Evolutionary conservation across 1,140 invertebrate genomes (phyloP).

Genomic region (Maniola jurtina): DNA sequence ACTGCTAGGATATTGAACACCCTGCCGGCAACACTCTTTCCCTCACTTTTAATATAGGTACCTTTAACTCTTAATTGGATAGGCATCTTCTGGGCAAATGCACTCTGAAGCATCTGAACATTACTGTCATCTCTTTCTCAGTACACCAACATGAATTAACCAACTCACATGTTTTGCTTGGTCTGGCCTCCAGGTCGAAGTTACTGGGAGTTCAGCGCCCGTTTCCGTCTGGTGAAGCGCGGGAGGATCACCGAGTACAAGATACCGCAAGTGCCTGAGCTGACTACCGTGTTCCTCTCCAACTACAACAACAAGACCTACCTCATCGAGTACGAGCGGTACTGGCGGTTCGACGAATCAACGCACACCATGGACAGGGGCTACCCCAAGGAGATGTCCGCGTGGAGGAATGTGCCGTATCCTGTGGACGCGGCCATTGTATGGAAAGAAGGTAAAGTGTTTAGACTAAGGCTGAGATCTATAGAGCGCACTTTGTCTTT

Average conservation of each 20-base stretch:
- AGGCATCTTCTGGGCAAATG: too few species aligned
- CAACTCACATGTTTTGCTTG: too few species aligned
- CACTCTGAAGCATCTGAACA: too few species aligned
- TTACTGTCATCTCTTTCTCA: too few species aligned
- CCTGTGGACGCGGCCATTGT: constrained; percentile 83
- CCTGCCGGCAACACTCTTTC: too few species aligned
- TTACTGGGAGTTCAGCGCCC: constrained; percentile 85
- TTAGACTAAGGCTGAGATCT: too few species aligned
- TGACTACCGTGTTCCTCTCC: constrained; percentile 86
- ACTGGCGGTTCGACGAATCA: constrained; percentile 85
- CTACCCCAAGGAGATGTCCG: constrained; percentile 83
- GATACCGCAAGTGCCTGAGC: constrained; percentile 82
- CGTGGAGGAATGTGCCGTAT: constrained; percentile 83
- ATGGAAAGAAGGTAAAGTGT: constrained; percentile 80
- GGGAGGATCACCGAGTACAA: constrained; percentile 80
- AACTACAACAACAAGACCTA: constrained; percentile 80
- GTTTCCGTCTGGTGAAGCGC: constrained; percentile 79
- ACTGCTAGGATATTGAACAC: too few species aligned
- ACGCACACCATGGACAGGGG: constrained; percentile 80
- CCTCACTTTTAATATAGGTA: too few species aligned
- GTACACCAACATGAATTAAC: too few species aligned
- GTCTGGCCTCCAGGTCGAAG: constrained; percentile 74
- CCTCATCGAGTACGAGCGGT: constrained; percentile 80
- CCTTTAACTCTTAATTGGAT: too few species aligned
- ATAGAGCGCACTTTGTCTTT: too few species aligned